Conservation (phyloP, 2,113 vertebrate genomes). For the Heterotilapia buettikoferi region DNA sequence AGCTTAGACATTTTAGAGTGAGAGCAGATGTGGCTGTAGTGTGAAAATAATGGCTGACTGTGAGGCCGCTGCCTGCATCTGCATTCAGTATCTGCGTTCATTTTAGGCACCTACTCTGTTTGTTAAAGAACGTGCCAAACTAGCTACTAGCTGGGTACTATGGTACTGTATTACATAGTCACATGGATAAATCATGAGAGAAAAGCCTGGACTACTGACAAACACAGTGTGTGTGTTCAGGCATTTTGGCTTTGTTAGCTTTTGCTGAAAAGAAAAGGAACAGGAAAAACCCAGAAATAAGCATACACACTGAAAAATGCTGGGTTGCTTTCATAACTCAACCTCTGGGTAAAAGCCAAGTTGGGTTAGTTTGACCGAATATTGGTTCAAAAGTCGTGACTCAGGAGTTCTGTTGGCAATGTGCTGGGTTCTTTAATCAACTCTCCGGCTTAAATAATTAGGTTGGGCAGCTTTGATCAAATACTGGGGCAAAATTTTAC, state of each 20-base stretch:
- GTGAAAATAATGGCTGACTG: neutral
- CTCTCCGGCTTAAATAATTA: neutral
- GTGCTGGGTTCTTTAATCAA: neutral
- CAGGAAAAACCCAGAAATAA: neutral
- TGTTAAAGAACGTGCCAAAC: neutral
- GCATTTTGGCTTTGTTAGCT: neutral
- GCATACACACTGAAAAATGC: neutral
- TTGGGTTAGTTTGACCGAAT: neutral
- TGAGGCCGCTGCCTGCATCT: neutral
- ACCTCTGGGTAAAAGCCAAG: accelerated
- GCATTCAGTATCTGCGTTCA: neutral
- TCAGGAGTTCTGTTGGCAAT: neutral
- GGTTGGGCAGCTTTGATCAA: neutral
- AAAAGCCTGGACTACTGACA: neutral
- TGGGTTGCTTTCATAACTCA: neutral
- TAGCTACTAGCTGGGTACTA: neutral
- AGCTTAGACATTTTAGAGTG: neutral
- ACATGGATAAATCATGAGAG: neutral
- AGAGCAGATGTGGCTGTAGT: neutral
- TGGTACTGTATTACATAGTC: neutral
- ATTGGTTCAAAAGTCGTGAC: neutral
- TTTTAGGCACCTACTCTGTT: neutral
- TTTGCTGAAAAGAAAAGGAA: neutral
- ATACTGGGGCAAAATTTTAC: neutral
- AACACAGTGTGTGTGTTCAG: accelerated